Evolutionary conservation across 92 coral and sea anemone genomes (phyloP).

Genomic region (Palythoa caribaeorum): DNA sequence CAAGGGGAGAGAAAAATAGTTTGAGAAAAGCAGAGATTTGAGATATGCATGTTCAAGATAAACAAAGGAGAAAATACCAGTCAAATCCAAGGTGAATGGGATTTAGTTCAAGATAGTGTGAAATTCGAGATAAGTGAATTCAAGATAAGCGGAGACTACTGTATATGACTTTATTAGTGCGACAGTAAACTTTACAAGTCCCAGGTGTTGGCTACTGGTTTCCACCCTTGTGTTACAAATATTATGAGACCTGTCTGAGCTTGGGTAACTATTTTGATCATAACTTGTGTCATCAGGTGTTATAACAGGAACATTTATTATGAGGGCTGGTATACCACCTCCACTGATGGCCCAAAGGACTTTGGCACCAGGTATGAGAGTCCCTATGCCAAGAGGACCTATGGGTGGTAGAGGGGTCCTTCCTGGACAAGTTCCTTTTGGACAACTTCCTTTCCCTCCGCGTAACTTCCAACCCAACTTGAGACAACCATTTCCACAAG

Average conservation of each 20-base stretch:
- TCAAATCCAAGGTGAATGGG: no score
- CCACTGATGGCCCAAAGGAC: conserved; percentile 84
- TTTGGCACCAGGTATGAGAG: conserved; percentile 70
- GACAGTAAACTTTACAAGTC: no score
- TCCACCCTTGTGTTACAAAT: background rate
- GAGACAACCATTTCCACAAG: conserved; percentile 74
- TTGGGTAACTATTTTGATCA: background rate
- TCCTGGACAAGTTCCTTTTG: conserved; percentile 41
- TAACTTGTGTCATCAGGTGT: background rate
- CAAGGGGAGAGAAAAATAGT: no score
- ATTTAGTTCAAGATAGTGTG: no score
- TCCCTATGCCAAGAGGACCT: conserved; percentile 68
- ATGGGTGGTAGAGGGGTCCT: conserved; percentile 63
- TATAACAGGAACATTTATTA: conserved; percentile 21
- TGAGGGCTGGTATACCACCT: conserved; percentile 87
- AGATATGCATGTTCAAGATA: no score
- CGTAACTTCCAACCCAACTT: conserved; percentile 58
- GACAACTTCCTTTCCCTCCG: conserved; percentile 41
- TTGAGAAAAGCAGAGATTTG: no score
- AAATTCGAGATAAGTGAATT: no score
- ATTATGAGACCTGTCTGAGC: background rate
- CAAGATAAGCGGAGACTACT: no score
- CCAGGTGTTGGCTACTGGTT: no score
- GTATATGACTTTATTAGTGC: no score
- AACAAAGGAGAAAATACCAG: no score